Conservation (phyloP, 2,797 vertebrate species). For the Lepilemur ruficaudatus region DNA sequence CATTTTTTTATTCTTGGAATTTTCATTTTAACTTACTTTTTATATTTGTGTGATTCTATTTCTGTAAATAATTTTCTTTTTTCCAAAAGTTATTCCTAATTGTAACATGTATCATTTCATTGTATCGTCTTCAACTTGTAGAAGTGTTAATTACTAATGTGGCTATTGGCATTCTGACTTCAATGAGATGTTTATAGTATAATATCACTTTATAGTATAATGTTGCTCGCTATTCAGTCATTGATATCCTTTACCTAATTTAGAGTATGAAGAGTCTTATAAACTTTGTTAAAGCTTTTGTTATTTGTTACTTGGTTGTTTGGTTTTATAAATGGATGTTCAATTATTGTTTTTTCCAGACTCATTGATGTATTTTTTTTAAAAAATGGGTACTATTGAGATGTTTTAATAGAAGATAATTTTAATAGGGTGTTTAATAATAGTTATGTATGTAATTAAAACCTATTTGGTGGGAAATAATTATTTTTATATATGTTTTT, state of each 20-base stretch:
- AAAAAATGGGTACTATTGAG: neutral
- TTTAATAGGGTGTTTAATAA: too few species aligned
- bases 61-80: neutral
- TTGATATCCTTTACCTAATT: neutral
- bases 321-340: neutral
- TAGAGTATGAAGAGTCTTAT: neutral
- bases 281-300: neutral
- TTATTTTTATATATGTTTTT: too few species aligned
- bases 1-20: neutral
- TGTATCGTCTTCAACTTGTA: neutral
- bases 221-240: neutral
- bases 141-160: neutral
- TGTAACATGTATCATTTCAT: neutral
- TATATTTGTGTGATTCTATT: neutral
- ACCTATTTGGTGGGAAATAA: too few species aligned
- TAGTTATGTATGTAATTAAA: too few species aligned
- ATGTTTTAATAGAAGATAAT: neutral
- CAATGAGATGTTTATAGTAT: neutral
- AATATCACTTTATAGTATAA: neutral
- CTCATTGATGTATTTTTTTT: neutral
- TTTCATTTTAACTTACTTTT: neutral
- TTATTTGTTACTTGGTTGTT: neutral
- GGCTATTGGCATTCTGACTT: neutral
- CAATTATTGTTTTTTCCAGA: neutral
- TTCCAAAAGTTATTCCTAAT: neutral